Evolutionary conservation across 2,113 vertebrate species (phyloP).

Genomic region (Oophaga pumilio): DNA sequence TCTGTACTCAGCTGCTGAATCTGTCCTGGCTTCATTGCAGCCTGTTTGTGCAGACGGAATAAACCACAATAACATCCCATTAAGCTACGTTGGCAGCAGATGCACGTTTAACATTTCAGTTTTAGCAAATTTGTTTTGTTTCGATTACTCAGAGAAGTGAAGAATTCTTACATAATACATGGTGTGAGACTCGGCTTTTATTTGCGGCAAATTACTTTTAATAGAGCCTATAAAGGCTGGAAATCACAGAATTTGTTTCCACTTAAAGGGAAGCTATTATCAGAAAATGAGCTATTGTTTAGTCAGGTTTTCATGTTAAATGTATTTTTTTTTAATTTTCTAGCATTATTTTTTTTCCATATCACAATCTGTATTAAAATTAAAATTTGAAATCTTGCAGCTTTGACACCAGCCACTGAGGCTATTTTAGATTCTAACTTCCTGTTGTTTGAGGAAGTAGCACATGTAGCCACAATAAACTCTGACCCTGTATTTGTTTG

Average conservation of each 20-base stretch:
- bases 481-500: too few species aligned
- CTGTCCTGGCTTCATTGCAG: neutral
- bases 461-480: too few species aligned
- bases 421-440: too few species aligned
- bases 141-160: neutral
- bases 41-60: neutral
- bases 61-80: constrained; percentile 3
- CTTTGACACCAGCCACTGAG: too few species aligned
- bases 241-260: neutral
- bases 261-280: neutral
- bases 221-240: neutral
- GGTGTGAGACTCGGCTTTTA: neutral
- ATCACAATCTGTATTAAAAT: too few species aligned
- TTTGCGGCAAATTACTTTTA: too few species aligned
- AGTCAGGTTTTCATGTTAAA: too few species aligned
- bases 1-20: neutral
- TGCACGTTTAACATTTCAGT: neutral
- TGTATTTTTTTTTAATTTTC: too few species aligned
- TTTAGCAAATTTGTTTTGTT: neutral
- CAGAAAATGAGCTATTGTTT: too few species aligned
- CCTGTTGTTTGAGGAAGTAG: too few species aligned
- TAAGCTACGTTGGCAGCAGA: neutral
- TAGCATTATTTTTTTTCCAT: too few species aligned
- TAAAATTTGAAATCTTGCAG: too few species aligned
- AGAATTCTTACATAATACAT: neutral